Conservation (phyloP, 2,113 vertebrate species). For the Laticauda colubrina region DNA sequence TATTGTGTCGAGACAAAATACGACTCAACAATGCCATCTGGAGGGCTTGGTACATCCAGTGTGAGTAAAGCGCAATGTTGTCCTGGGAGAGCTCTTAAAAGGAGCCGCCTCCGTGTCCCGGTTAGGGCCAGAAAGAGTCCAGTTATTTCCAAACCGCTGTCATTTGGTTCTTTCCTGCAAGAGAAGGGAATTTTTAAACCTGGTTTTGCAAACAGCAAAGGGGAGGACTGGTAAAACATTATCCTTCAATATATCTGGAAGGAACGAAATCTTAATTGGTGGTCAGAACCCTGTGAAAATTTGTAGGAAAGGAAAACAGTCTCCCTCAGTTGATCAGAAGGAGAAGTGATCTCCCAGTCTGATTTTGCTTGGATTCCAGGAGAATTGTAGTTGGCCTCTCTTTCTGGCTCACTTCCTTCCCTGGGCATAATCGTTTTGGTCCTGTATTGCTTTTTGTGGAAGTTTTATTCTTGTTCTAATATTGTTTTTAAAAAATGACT, state of each 20-base stretch:
- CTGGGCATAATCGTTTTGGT: too few species aligned
- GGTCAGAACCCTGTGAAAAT: background rate
- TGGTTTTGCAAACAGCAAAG: background rate
- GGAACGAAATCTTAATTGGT: background rate
- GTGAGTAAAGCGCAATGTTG: constrained; percentile 70
- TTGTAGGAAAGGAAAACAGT: background rate
- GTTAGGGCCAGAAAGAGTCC: fast-evolving
- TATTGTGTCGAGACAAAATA: constrained; percentile 98
- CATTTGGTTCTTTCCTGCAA: too few species aligned
- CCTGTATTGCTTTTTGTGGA: background rate
- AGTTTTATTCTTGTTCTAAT: background rate
- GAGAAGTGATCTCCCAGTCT: background rate
- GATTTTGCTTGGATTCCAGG: too few species aligned
- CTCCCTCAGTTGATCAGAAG: background rate
- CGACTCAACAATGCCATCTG: constrained; percentile 99
- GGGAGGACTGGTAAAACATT: background rate
- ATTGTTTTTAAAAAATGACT: background rate
- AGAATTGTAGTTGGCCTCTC: background rate
- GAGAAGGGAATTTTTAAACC: background rate
- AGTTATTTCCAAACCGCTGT: background rate
- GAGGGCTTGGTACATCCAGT: constrained; percentile 99
- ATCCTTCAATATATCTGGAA: background rate
- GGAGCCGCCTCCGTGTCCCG: fast-evolving
- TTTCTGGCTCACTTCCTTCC: too few species aligned
- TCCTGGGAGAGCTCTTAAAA: background rate